These are phyloP conservation scores for Drosophila fuyamai DNA, from an alignment of 1,140 invertebrate genomes.

Conservation along the genomic window DNA sequence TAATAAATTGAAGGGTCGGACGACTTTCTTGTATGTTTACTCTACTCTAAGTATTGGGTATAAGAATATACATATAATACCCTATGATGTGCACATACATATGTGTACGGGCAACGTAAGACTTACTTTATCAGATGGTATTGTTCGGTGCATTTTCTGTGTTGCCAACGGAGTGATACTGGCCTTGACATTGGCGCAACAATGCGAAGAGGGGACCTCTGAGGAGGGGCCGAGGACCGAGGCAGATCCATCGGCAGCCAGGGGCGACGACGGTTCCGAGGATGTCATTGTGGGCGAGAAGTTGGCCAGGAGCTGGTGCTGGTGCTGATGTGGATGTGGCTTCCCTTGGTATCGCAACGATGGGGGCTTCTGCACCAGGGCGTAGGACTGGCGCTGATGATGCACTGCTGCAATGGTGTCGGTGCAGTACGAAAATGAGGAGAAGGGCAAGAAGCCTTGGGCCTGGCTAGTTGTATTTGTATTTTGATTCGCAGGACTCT, in stretches of 20 bases:
- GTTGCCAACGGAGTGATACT: slow-evolving; percentile 55
- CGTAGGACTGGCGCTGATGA: slow-evolving; percentile 31
- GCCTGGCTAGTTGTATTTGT: slow-evolving; percentile 1
- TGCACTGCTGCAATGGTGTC: slow-evolving; percentile 48
- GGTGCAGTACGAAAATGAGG: slow-evolving; percentile 13
- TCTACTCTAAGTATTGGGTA: too few relatives aligned
- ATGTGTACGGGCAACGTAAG: too few relatives aligned
- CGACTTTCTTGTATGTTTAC: background rate
- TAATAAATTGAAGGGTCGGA: background rate
- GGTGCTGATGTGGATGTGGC: background rate
- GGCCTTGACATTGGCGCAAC: slow-evolving; percentile 41
- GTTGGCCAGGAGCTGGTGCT: slow-evolving; percentile 14
- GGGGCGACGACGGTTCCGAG: slow-evolving; percentile 15
- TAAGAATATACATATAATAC: too few relatives aligned
- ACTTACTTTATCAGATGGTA: slow-evolving; percentile 74
- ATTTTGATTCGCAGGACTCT: slow-evolving; percentile 1
- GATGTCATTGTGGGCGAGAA: slow-evolving; percentile 19
- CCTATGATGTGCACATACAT: too few relatives aligned
- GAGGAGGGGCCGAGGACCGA: slow-evolving; percentile 24
- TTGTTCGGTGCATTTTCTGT: slow-evolving; percentile 66
- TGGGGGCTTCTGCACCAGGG: slow-evolving; percentile 23
- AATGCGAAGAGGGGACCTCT: slow-evolving; percentile 38
- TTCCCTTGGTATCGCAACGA: slow-evolving; percentile 21
- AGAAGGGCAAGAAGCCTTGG: slow-evolving; percentile 19
- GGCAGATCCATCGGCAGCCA: slow-evolving; percentile 19